phyloP scores from a whole-genome alignment of 2,888 invertebrate species.

The Tipula unca region DNA sequence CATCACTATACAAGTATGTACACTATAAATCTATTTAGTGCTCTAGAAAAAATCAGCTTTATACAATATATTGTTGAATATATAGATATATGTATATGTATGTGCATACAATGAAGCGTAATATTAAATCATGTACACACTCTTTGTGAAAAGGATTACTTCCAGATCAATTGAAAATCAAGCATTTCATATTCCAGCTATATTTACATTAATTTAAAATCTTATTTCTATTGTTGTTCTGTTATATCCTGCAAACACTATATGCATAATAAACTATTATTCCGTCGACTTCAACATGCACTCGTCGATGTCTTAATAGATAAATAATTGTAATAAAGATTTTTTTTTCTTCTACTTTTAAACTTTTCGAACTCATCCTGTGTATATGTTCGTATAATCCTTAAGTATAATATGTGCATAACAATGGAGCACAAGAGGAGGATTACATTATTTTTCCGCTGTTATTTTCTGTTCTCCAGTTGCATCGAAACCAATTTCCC shows the following conservation, averaged over 20 bases:
- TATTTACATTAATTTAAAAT: neutral
- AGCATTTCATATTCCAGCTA: neutral
- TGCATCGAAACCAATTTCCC: neutral
- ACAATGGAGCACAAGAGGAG: no score
- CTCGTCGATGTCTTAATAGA: neutral
- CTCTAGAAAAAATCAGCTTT: neutral
- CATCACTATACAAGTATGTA: neutral
- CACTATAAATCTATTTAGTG: neutral
- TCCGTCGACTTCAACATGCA: neutral
- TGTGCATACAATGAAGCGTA: neutral
- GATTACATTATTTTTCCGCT: neutral
- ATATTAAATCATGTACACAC: neutral
- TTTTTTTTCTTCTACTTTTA: neutral
- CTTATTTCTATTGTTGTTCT: neutral
- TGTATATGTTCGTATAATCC: no score
- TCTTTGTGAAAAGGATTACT: neutral
- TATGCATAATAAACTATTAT: neutral
- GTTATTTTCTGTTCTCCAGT: neutral
- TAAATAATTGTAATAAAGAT: neutral
- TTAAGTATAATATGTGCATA: no score
- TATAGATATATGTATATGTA: neutral
- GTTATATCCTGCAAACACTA: neutral
- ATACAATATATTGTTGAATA: no score
- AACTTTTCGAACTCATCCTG: neutral
- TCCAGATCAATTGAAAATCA: slow-evolving; percentile 8